Base-by-base conservation (phyloP, 2,888 invertebrate species). In the Dyspetes luteomarginatus region DNA sequence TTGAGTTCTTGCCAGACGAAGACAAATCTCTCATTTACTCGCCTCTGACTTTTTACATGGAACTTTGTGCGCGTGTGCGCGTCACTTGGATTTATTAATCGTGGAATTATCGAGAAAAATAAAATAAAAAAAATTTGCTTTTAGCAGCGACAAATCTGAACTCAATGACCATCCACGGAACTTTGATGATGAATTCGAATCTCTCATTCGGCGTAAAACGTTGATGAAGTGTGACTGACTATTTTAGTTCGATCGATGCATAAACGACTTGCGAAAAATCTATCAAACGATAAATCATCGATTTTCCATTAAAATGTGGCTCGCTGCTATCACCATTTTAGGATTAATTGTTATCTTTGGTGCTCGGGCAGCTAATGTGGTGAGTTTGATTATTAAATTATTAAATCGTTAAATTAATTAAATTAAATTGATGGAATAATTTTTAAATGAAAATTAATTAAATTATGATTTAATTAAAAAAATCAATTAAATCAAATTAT, bases 71-170 rank as follows among this genome's bases (percentile, higher is more conserved):
- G 30, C 43, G 60, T 43, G 65, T 74, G 43, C 74, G 77, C 69
- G 74, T 56, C 55, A 64, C 68, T 72, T 56, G 77, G n/a, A 79
- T 78, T 82, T 81, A 84, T 84, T 74, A 72, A 81, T 73, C 69
- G 41, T 72, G 58, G 73, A 78, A 75, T 84, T 84, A 84, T 84
- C 84, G 64, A 84, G 83, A 36, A 36, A 36, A 36, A 36, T 9
- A 2, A 36, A 36, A 2, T 12, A 36, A 52, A 76, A 76, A 82
- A 88, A 81, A 85, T 81, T 84, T 85, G 83, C 86, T 65, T 84
- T 89, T 88, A 85, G 86, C 85, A 82, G 85, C 77, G 56, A 78
- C 82, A 85, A 87, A 88, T 87, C 85, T 88, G 90, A 89, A 89
- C 88, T 90, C 85, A 83, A 86, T 88, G 87, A 86, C 87, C 82